phyloP scores from a whole-genome alignment of 1,140 invertebrate species.

The Plectrocnemia conspersa region DNA sequence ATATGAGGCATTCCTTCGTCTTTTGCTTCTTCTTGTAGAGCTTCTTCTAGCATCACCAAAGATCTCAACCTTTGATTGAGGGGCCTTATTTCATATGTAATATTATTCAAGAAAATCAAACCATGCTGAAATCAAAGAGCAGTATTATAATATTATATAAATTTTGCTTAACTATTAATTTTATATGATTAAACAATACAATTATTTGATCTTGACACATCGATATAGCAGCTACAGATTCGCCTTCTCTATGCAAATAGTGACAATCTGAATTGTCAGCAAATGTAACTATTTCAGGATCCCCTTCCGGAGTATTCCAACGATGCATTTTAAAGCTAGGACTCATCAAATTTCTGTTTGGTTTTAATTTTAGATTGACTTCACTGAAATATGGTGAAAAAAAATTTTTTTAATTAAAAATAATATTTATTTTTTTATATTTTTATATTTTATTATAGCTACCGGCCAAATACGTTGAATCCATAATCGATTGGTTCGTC shows the following conservation, averaged over 20 bases:
- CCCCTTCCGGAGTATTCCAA: conserved; percentile 36
- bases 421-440: background rate
- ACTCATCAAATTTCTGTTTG: conserved; percentile 46
- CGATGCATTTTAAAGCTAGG: conserved; percentile 43
- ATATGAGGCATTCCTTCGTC: conserved; percentile 50
- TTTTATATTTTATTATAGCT: conserved; percentile 8
- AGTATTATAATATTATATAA: conserved; percentile 1
- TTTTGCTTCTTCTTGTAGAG: conserved; percentile 32
- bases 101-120: conserved; percentile 59
- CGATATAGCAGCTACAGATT: conserved; percentile 46
- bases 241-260: conserved; percentile 43
- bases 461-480: conserved; percentile 50
- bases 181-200: conserved; percentile 32
- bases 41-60: conserved; percentile 37
- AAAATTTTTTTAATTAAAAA: background rate
- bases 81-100: conserved; percentile 62
- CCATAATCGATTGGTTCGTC: conserved; percentile 46
- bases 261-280: conserved; percentile 43
- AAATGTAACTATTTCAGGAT: conserved; percentile 39
- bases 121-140: conserved; percentile 48
- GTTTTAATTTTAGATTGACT: conserved; percentile 45
- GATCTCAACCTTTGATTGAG: conserved; percentile 42
- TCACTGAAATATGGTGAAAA: conserved; percentile 37
- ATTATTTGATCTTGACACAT: conserved; percentile 47
- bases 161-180: background rate